These are phyloP conservation scores for Synanceia verrucosa DNA, from an alignment of 2,797 vertebrate species.

Conservation along the genomic window DNA sequence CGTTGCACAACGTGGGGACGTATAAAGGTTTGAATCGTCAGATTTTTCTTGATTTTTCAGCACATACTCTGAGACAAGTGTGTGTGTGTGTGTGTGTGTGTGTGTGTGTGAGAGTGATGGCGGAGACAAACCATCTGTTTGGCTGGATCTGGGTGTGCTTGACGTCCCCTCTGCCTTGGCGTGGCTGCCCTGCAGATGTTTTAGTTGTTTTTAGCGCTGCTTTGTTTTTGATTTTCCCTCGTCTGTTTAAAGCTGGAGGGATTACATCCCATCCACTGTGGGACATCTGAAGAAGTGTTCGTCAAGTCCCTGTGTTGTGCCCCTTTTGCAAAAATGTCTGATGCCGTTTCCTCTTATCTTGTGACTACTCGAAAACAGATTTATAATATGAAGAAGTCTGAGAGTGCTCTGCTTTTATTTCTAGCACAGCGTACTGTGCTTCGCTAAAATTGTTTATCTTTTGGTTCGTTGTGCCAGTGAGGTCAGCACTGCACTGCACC, in stretches of 20 bases:
- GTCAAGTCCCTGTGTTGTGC: slow-evolving; percentile 21
- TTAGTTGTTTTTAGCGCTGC: slow-evolving; percentile 72
- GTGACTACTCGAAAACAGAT: slow-evolving; percentile 8
- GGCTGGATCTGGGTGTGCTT: slow-evolving; percentile 58
- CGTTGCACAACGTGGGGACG: background rate
- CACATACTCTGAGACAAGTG: slow-evolving; percentile 7
- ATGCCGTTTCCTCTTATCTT: slow-evolving; percentile 31
- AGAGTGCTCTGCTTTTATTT: background rate
- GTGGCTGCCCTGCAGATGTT: slow-evolving; percentile 75
- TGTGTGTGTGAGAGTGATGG: slow-evolving; percentile 67
- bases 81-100: slow-evolving; percentile 37
- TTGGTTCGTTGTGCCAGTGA: background rate
- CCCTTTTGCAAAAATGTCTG: slow-evolving; percentile 42
- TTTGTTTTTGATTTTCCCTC: slow-evolving; percentile 73
- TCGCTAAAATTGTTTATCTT: slow-evolving; percentile 7
- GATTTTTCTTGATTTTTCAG: slow-evolving; percentile 33
- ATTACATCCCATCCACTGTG: slow-evolving; percentile 61
- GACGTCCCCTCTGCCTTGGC: slow-evolving; percentile 40
- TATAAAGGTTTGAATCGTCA: background rate
- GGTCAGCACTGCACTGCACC: background rate
- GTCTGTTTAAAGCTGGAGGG: slow-evolving; percentile 73
- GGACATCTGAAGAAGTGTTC: slow-evolving; percentile 65
- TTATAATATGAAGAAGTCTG: slow-evolving; percentile 1
- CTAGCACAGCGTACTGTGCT: background rate
- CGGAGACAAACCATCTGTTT: slow-evolving; percentile 77